phyloP scores from a whole-genome alignment of 2,113 vertebrate genomes.

The Ramphastos sulfuratus region DNA sequence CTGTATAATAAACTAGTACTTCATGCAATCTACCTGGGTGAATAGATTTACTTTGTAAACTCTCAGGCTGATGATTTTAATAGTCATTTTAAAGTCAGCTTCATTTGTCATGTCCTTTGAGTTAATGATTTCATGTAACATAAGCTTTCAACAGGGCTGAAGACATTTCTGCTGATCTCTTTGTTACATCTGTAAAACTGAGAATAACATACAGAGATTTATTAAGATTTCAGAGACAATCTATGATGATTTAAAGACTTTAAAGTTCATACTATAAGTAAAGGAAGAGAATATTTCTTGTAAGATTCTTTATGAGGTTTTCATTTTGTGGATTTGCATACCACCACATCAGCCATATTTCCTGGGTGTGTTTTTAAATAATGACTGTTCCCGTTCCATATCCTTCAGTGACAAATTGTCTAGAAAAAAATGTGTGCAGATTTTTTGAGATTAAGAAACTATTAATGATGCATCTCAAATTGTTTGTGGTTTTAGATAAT shows the following conservation, averaged over 20 bases:
- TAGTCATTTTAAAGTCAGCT: neutral
- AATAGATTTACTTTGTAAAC: neutral
- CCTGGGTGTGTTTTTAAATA: neutral
- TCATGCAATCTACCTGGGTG: neutral
- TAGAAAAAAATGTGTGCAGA: neutral
- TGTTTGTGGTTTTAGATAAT: neutral
- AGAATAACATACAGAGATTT: neutral
- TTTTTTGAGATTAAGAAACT: neutral
- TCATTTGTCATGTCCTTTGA: neutral
- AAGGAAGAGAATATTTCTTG: neutral
- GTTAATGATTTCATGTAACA: neutral
- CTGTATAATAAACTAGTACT: neutral
- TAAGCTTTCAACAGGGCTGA: neutral
- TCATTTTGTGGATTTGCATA: neutral
- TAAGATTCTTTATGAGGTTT: neutral
- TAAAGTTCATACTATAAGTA: neutral
- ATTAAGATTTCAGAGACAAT: neutral
- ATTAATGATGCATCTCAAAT: neutral
- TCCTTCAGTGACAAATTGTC: neutral
- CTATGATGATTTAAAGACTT: neutral
- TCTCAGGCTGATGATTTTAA: neutral
- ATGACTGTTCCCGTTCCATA: neutral
- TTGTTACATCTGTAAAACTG: neutral
- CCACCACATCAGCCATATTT: rapidly evolving
- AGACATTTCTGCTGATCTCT: neutral